A percentile compares a stretch with the other conserved stretches of the same genome.
Conservation (phyloP, 1,140 invertebrate species). For the Dendrolimus kikuchii region DNA sequence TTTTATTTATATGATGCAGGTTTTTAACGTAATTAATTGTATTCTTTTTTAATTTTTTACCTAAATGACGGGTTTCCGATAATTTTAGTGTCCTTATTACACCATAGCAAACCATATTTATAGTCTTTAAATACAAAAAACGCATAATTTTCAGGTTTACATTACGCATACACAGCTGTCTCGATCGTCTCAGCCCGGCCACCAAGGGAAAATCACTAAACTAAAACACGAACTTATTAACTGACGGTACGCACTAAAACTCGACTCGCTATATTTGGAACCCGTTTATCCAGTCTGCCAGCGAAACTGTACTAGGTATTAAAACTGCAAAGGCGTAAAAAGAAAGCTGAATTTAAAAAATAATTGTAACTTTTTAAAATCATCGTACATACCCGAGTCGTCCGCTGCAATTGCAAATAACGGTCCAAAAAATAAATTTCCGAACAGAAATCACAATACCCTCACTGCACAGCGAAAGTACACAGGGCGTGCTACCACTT, state of each 20-base stretch:
- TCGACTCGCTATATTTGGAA: conserved; percentile 58
- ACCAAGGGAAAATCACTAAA: conserved; percentile 58
- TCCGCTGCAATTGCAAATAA: conserved; percentile 28
- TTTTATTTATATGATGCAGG: too few species aligned
- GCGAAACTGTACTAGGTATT: conserved; percentile 50
- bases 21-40: too few species aligned
- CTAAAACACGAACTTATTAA: conserved; percentile 4
- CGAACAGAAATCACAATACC: conserved; percentile 55
- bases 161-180: conserved; percentile 67
- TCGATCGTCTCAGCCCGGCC: conserved; percentile 54
- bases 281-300: conserved; percentile 34
- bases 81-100: too few species aligned
- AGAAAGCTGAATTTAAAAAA: neutral
- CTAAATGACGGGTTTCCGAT: too few species aligned
- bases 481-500: conserved; percentile 60
- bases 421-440: conserved; percentile 40
- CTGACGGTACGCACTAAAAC: conserved; percentile 18
- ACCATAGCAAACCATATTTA: too few species aligned
- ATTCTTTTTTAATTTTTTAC: too few species aligned
- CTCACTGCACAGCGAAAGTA: conserved; percentile 50
- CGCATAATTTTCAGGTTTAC: too few species aligned
- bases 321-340: conserved; percentile 13
- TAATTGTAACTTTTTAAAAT: neutral
- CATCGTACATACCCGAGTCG: conserved; percentile 41
- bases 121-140: too few species aligned